phyloP scores from a whole-genome alignment of 2,888 invertebrate species.

The Omphaloscelis lunosa region DNA sequence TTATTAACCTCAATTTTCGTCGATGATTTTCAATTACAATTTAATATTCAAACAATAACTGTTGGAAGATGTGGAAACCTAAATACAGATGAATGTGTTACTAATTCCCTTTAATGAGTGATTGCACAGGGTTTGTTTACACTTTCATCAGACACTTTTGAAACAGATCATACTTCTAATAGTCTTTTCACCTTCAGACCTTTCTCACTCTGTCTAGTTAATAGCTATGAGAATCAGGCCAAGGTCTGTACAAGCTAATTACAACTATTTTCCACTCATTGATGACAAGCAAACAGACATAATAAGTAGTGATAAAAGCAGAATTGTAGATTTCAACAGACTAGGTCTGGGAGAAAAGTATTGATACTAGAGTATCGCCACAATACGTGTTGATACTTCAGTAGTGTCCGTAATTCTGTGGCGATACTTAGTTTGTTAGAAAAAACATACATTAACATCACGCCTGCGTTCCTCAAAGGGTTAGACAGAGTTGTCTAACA shows the following conservation, averaged over 20 bases:
- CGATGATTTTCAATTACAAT: too few species aligned
- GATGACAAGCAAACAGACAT: conserved; percentile 11
- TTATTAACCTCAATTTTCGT: too few species aligned
- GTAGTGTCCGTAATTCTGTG: too few species aligned
- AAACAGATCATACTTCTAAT: neutral
- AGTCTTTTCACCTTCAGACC: neutral
- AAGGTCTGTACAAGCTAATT: conserved; percentile 9
- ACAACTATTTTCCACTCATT: conserved; percentile 7
- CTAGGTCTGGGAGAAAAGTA: neutral
- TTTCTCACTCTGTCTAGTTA: neutral
- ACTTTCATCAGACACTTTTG: neutral
- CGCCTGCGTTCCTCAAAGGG: too few species aligned
- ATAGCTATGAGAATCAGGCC: conserved; percentile 34
- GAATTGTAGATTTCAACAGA: neutral
- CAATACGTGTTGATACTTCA: too few species aligned
- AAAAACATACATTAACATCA: too few species aligned
- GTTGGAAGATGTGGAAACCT: too few species aligned
- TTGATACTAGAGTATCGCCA: neutral
- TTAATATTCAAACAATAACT: too few species aligned
- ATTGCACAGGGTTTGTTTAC: neutral
- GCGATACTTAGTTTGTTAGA: too few species aligned
- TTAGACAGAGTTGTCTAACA: too few species aligned
- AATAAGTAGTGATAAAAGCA: conserved; percentile 24
- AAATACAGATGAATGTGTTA: neutral
- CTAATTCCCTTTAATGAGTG: neutral